Base-by-base conservation (phyloP, 2,113 vertebrate species). In the Embiotoca jacksoni region DNA sequence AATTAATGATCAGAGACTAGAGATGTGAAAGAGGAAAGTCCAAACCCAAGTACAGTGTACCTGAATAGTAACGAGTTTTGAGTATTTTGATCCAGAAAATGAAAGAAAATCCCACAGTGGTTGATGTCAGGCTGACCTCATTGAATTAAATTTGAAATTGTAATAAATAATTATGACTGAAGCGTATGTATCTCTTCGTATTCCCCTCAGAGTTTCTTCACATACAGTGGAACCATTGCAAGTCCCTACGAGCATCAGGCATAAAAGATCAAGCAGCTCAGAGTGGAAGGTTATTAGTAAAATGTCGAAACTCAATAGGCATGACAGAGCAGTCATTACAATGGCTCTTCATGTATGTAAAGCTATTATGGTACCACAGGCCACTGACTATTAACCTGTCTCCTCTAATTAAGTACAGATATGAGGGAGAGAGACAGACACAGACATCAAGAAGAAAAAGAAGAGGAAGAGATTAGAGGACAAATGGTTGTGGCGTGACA, bases 351-450 rank as follows among this genome's bases (percentile, higher is more conserved):
- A 77, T 88, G 71, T 88, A 88, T 87, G 85, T 85, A 67, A 87
- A 60, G 82, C 75, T 83, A 88, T 92, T 90, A 91, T 11, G 30
- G 66, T 81, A 77, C 53, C 60, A 80, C 83, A 84, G 80, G 54
- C 79, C 79, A 76, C 39, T 76, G 80, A 81, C 82, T 73, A 83
- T 87, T 82, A 89, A 81, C 79, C 86, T 86, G 89, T 86, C 89
- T 67, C 47, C 67, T 81, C 53, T 89, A 81, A 90, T 92, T 88
- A 87, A 82, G 67, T 75, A 64, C 65, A 50, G 69, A 55, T 69
- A 36, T 55, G 50, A 66, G 46, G 78, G 69, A 68, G 54, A 66
- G 46, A 81, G 69, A 68, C 67, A 58, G 56, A 68, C 23, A 37
- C 31, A 39, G 68, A 70, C 50, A 62, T 58, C 0, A 23, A 71